Percentiles rank a stretch among this genome's conserved stretches.
Conservation (phyloP, 2,888 invertebrate species). For the Clistopyga incitator region DNA sequence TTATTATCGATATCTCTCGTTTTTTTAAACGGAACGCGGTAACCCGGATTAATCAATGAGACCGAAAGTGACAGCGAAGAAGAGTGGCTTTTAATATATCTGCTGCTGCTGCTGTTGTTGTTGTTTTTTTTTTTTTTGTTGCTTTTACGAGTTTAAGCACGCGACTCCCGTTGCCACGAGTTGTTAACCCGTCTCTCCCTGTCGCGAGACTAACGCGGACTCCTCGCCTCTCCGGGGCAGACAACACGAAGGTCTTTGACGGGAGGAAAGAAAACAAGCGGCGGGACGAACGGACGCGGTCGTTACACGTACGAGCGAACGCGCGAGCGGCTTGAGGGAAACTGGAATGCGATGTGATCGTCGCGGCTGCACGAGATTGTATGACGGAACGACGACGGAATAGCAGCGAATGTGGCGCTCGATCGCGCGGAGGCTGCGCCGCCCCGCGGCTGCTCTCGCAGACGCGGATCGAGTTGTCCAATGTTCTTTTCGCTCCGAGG, state of each 20-base stretch:
- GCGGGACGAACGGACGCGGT: constrained; percentile 76
- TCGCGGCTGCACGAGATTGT: constrained; percentile 60
- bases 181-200: constrained; percentile 7
- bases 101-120: too few relatives aligned
- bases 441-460: not conserved
- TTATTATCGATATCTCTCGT: not conserved
- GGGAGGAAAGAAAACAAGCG: constrained; percentile 77
- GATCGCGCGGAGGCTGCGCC: not conserved
- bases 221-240: constrained; percentile 49
- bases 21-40: not conserved
- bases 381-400: not conserved
- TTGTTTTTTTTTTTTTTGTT: too few relatives aligned
- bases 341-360: constrained; percentile 74
- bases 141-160: constrained; percentile 3
- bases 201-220: not conserved
- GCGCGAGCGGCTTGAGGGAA: constrained; percentile 81
- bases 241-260: constrained; percentile 70
- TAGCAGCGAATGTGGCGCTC: not conserved
- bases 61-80: not conserved
- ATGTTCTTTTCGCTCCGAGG: not conserved
- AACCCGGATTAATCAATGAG: constrained; percentile 13
- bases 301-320: constrained; percentile 77
- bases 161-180: constrained; percentile 15
- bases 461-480: not conserved
- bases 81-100: constrained; percentile 7